Conservation (phyloP, 2,888 invertebrate species). For the Agriopis leucophaearia region DNA sequence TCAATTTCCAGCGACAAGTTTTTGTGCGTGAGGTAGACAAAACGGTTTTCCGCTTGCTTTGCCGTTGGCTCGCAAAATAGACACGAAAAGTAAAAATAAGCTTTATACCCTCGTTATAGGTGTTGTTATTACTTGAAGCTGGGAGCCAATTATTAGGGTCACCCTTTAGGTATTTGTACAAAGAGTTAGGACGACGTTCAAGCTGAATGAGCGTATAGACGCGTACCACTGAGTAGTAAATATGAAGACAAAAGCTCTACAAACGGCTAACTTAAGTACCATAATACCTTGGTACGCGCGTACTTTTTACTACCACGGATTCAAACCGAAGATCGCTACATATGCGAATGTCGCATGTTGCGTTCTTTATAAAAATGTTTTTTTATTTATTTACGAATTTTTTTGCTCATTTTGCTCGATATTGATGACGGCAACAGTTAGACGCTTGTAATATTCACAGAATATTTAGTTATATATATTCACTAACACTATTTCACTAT, state of each 20-base stretch:
- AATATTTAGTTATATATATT: too few species aligned
- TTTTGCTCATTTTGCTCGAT: too few species aligned
- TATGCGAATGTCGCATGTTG: too few species aligned
- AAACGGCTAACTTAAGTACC: background rate
- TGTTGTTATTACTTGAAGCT: constrained; percentile 10
- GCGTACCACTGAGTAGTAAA: constrained; percentile 6
- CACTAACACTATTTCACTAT: too few species aligned
- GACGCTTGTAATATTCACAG: too few species aligned
- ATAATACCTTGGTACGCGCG: too few species aligned
- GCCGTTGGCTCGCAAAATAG: constrained; percentile 6
- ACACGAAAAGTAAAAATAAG: constrained; percentile 4
- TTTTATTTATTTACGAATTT: too few species aligned
- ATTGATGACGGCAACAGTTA: too few species aligned
- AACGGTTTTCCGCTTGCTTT: constrained; percentile 30
- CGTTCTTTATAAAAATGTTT: too few species aligned
- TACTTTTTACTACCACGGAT: too few species aligned
- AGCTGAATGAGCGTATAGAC: constrained; percentile 35
- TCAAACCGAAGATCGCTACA: too few species aligned
- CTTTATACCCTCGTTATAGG: constrained; percentile 13
- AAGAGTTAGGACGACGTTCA: constrained; percentile 37
- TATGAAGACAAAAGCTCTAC: background rate
- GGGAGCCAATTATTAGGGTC: constrained; percentile 26
- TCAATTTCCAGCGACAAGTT: constrained; percentile 34
- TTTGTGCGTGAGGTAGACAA: constrained; percentile 30
- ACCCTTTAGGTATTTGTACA: constrained; percentile 36